Evolutionary conservation across 2,888 invertebrate species (phyloP).

Genomic region (Eulithis testata): DNA sequence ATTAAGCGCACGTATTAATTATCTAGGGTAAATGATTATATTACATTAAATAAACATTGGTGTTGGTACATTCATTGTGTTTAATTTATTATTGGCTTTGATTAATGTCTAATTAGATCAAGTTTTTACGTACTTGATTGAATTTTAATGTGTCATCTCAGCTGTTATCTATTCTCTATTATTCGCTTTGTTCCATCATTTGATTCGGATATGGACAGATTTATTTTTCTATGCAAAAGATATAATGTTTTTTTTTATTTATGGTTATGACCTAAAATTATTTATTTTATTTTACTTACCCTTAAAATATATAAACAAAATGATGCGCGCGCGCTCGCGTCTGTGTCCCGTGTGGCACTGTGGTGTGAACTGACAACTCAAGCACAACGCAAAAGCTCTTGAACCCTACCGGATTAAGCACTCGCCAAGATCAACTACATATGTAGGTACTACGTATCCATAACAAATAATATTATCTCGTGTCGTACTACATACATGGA

Average conservation of each 20-base stretch:
- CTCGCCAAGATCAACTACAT: slow-evolving; percentile 8
- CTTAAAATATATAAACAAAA: slow-evolving; percentile 17
- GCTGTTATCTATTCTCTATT: background rate
- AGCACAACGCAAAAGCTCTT: slow-evolving; percentile 37
- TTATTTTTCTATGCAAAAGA: too few relatives aligned
- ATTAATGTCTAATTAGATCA: slow-evolving; percentile 8
- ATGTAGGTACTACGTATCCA: too few relatives aligned
- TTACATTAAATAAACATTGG: background rate
- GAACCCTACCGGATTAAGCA: slow-evolving; percentile 29
- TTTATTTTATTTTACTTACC: slow-evolving; percentile 27
- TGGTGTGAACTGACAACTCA: slow-evolving; percentile 36
- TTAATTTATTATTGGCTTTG: background rate
- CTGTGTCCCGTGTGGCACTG: slow-evolving; percentile 44
- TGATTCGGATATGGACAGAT: background rate
- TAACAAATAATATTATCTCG: background rate
- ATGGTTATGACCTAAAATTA: background rate
- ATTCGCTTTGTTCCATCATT: too few relatives aligned
- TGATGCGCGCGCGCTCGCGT: slow-evolving; percentile 42
- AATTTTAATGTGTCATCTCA: slow-evolving; percentile 3
- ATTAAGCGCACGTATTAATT: slow-evolving; percentile 20
- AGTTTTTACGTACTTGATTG: slow-evolving; percentile 2
- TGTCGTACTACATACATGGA: slow-evolving; percentile 7
- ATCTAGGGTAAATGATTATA: slow-evolving; percentile 17
- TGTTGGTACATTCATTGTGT: too few relatives aligned
- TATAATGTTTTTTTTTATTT: too few relatives aligned